Base-by-base conservation (phyloP, 2,797 vertebrate species). In the Gymnothorax javanicus region DNA sequence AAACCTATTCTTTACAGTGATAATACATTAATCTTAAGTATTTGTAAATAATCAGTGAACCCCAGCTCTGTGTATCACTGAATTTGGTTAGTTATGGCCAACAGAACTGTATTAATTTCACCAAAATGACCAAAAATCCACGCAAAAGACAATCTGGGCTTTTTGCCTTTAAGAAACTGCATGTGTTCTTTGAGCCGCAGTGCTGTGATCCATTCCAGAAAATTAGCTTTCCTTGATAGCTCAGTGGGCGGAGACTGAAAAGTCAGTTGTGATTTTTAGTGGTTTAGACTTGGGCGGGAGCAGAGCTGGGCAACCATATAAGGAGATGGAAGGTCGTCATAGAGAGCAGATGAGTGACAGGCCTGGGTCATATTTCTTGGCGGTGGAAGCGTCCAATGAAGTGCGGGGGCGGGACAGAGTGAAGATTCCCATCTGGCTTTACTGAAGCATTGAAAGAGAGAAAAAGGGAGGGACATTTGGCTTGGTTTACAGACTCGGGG, bases 341-440 rank as follows among this genome's bases (percentile, higher is more conserved):
- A 77, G 60, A 5, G 56, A 0, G 54, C 67, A 75, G 88, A 86
- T 91, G 93, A 93, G 88, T 88, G 93, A 84, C 83, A 60, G 82
- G 20, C 81, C 17, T n/a, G 82, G 60, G 82, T 84, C 87, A 91
- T 91, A 89, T 88, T n/a, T 83, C 88, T 56, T 84, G 84, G 90
- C 90, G 89, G 86, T 71, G 84, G 82, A 84, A 79, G 86, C 89
- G 91, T 79, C 88, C 89, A 94, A 86, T 90, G 90, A 91, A 89
- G 92, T 84, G n/a, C 87, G 43, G 69, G 71, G 88, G 89, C 88
- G 60, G 90, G 59, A 83, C 64, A 43, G 60, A 90, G 87, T 88
- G 69, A 52, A 92, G 91, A 88, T 83, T 88, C 84, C 88, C 89
- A 88, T 92, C 92, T 95, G 93, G 94, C 91, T 95, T 95, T 91